phyloP scores from a whole-genome alignment of 2,113 vertebrate genomes.

The Petrocephalus microphthalmus region DNA sequence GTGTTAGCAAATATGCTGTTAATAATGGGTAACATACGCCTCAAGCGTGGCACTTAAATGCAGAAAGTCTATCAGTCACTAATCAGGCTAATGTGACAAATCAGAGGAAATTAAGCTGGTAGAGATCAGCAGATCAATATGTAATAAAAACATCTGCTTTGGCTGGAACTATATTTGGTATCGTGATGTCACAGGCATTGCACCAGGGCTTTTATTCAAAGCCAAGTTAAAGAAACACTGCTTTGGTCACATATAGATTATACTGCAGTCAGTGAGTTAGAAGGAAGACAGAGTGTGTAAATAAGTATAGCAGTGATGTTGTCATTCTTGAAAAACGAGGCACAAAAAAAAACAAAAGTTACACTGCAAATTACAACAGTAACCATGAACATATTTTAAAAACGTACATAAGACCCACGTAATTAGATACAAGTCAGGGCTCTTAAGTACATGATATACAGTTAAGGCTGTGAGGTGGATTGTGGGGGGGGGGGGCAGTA shows the following conservation, averaged over 20 bases:
- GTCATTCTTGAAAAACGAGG: not conserved
- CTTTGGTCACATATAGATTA: not conserved
- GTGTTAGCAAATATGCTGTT: not conserved
- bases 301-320: not conserved
- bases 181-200: not conserved
- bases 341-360: not conserved
- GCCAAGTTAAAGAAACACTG: not conserved
- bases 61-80: not conserved
- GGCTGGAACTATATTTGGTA: not conserved
- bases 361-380: not conserved
- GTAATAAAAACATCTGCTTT: not conserved
- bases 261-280: not conserved
- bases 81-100: not conserved
- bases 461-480: not conserved
- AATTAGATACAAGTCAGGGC: not conserved
- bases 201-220: not conserved
- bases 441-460: not conserved
- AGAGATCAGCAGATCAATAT: not conserved
- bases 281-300: not conserved
- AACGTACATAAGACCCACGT: not conserved
- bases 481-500: conserved; percentile 14
- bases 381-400: not conserved
- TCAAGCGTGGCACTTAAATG: not conserved
- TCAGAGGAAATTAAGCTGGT: not conserved
- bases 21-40: not conserved